A percentile compares a stretch with the other conserved stretches of the same genome.
These are phyloP conservation scores for Podarcis muralis DNA, from an alignment of 2,113 vertebrate genomes.

Conservation along the genomic window DNA sequence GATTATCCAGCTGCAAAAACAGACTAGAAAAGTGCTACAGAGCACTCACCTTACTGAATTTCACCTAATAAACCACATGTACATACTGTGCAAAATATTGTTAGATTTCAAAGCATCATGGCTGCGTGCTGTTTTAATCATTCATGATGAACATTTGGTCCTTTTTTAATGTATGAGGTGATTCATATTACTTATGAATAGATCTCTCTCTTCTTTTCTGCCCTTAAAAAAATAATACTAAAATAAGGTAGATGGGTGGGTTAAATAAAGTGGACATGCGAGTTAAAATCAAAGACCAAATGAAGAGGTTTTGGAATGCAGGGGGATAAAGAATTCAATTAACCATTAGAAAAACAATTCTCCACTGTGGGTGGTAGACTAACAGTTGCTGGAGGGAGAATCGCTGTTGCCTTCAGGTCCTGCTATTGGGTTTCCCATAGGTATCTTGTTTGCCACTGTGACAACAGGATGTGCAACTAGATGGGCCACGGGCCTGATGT, in stretches of 20 bases:
- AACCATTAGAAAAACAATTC: background rate
- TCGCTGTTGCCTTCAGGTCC: too few species aligned
- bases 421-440: too few species aligned
- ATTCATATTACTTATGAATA: conserved; percentile 45
- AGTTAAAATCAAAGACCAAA: conserved; percentile 19
- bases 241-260: background rate
- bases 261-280: conserved; percentile 34
- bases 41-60: conserved; percentile 77
- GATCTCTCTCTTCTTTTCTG: conserved; percentile 47
- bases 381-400: too few species aligned
- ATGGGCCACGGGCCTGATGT: too few species aligned
- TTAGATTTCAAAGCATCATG: conserved; percentile 63
- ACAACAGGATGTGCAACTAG: too few species aligned
- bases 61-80: conserved; percentile 71
- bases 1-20: conserved; percentile 79
- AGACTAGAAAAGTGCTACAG: conserved; percentile 73
- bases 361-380: too few species aligned
- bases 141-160: conserved; percentile 51
- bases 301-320: background rate
- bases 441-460: too few species aligned
- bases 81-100: conserved; percentile 58
- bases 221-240: conserved; percentile 54
- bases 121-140: conserved; percentile 64
- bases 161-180: conserved; percentile 6
- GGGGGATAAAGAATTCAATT: background rate